A percentile compares a stretch with the other conserved stretches of the same genome.
These are phyloP conservation scores for Cranoglanis bouderius DNA, from an alignment of 2,113 vertebrate species.

Conservation along the genomic window DNA sequence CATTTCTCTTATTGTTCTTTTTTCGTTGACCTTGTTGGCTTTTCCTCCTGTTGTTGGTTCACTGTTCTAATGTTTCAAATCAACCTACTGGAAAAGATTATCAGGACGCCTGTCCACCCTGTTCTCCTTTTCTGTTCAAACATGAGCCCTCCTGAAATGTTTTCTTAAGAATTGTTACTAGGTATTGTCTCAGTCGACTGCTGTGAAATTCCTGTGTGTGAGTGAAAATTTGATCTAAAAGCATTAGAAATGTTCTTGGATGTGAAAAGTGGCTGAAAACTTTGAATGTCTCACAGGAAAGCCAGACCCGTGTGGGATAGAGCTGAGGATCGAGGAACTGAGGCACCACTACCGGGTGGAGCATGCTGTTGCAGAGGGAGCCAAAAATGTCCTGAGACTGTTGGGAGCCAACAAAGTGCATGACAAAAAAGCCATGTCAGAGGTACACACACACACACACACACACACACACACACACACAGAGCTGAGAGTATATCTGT, in stretches of 20 bases:
- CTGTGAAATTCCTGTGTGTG: neutral
- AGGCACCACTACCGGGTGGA: conserved; percentile 89
- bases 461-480: neutral
- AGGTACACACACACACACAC: conserved; percentile 59
- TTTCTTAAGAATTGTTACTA: neutral
- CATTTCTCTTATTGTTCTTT: neutral
- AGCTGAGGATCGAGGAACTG: conserved; percentile 87
- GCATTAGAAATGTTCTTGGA: neutral
- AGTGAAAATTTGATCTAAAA: neutral
- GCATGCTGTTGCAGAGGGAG: conserved; percentile 85
- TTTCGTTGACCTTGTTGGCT: neutral
- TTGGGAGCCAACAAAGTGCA: conserved; percentile 82
- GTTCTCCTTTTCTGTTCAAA: neutral
- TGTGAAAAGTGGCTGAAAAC: neutral
- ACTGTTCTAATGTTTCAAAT: neutral
- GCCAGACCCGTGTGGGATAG: conserved; percentile 79
- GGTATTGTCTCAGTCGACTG: neutral
- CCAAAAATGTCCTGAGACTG: conserved; percentile 85
- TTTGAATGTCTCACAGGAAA: conserved; percentile 65
- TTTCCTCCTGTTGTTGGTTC: neutral
- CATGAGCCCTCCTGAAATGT: neutral
- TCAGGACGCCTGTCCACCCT: neutral
- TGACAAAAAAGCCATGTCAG: conserved; percentile 83
- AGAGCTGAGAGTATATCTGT: neutral
- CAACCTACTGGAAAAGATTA: neutral